Evolutionary conservation across 2,113 vertebrate genomes (phyloP).

Genomic region (Heterotilapia buettikoferi): DNA sequence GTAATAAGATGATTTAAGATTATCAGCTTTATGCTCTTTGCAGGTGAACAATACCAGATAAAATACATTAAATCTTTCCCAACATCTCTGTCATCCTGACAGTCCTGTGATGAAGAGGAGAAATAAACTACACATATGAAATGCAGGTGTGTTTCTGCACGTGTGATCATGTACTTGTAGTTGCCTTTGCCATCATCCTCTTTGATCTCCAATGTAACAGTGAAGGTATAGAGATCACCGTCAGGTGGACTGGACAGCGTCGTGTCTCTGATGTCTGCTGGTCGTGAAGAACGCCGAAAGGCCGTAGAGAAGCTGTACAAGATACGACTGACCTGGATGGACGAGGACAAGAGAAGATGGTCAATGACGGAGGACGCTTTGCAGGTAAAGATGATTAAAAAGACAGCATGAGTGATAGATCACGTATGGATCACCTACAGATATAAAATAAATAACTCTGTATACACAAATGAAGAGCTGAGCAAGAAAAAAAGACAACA

Average conservation of each 20-base stretch:
- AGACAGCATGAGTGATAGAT: fast-evolving
- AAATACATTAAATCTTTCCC: background rate
- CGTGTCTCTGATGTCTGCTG: slow-evolving; percentile 80
- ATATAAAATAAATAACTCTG: background rate
- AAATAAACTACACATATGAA: background rate
- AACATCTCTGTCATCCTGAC: background rate
- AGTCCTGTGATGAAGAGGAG: background rate
- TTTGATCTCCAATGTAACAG: slow-evolving; percentile 88
- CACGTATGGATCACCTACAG: background rate
- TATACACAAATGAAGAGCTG: background rate
- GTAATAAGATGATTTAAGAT: background rate
- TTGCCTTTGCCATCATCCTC: slow-evolving; percentile 98
- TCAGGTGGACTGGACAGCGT: slow-evolving; percentile 78
- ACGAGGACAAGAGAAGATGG: background rate
- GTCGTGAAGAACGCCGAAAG: slow-evolving; percentile 88
- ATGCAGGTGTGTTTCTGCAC: background rate
- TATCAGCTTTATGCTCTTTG: background rate
- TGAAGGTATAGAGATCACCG: slow-evolving; percentile 90
- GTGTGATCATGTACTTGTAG: slow-evolving; percentile 77
- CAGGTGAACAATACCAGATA: background rate
- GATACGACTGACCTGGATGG: slow-evolving; percentile 89
- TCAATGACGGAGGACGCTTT: background rate
- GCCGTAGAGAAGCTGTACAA: slow-evolving; percentile 94
- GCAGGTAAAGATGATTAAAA: background rate
- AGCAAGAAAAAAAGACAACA: background rate